Evolutionary conservation across 2,113 vertebrate species (phyloP).

Genomic region (Trichechus manatus): DNA sequence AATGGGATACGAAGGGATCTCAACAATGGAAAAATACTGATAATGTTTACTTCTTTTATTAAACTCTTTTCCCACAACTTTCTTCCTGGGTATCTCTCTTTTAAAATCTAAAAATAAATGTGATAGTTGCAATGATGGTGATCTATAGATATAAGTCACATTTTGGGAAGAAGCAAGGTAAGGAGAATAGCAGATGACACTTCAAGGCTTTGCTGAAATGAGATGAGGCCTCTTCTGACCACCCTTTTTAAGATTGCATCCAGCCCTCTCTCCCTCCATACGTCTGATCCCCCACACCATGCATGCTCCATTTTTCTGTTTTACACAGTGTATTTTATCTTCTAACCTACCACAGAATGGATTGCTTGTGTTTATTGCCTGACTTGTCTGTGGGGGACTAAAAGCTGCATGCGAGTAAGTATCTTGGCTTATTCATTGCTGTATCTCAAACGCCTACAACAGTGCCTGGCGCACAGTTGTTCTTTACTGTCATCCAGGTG

Average conservation of each 20-base stretch:
- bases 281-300: background rate
- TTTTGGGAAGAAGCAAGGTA: background rate
- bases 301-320: background rate
- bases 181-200: background rate
- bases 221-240: background rate
- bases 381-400: background rate
- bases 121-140: background rate
- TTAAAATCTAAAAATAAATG: background rate
- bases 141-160: background rate
- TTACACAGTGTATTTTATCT: background rate
- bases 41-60: background rate
- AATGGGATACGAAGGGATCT: background rate
- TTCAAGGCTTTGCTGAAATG: background rate
- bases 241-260: background rate
- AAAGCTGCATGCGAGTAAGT: background rate
- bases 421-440: too few relatives aligned
- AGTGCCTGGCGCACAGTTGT: too few relatives aligned
- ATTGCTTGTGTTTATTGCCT: background rate
- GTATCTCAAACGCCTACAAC: too few relatives aligned
- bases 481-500: too few relatives aligned
- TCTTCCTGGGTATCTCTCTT: background rate
- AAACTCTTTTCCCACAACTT: background rate
- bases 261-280: background rate
- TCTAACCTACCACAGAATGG: background rate
- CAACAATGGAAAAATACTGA: background rate